These are phyloP conservation scores for Salvator merianae DNA, from an alignment of 2,113 vertebrate species.

Conservation along the genomic window DNA sequence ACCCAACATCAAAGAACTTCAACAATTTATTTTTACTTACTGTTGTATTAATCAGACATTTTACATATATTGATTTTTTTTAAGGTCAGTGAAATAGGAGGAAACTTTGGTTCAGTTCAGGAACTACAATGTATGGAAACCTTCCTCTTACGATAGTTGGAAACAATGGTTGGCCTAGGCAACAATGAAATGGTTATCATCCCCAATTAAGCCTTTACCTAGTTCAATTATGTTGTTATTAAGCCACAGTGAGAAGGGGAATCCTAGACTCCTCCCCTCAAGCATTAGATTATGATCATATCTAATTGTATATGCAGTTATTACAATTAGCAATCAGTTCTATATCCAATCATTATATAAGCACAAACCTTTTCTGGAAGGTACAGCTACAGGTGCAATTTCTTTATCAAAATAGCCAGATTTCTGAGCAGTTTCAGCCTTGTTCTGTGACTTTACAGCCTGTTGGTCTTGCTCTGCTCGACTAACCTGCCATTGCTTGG, in stretches of 20 bases:
- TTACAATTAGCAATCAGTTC: no score
- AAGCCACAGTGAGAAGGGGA: neutral
- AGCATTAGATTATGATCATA: neutral
- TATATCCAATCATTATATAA: neutral
- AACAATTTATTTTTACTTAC: neutral
- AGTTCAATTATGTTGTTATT: no score
- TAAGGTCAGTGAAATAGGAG: neutral
- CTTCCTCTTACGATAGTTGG: neutral
- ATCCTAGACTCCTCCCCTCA: neutral
- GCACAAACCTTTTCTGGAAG: constrained; percentile 87
- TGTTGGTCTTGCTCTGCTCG: constrained; percentile 88
- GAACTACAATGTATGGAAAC: neutral
- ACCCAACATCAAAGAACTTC: no score
- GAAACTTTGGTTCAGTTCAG: neutral
- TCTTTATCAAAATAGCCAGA: constrained; percentile 90
- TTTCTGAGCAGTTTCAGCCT: constrained; percentile 89
- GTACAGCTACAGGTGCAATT: constrained; percentile 88
- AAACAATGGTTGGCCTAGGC: neutral
- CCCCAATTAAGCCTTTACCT: neutral
- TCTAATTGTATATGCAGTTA: neutral
- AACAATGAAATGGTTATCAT: neutral
- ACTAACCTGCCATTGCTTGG: constrained; percentile 87
- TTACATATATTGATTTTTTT: neutral
- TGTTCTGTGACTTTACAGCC: constrained; percentile 88
- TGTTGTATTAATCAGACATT: neutral